Evolutionary conservation across 2,888 invertebrate genomes (phyloP).

Genomic region (Leucoptera coffeella): DNA sequence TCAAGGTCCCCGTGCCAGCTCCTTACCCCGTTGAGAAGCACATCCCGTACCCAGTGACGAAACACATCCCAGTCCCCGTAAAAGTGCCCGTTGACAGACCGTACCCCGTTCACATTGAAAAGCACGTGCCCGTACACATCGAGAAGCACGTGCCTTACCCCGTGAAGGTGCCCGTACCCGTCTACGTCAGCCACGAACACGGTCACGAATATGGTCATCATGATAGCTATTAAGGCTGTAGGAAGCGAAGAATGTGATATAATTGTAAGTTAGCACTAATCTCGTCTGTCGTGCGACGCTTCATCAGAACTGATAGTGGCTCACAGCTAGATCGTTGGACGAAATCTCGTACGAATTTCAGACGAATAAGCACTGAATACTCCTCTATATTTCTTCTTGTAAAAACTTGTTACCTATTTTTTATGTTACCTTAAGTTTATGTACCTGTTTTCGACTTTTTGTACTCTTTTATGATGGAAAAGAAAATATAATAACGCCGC

Average conservation of each 20-base stretch:
- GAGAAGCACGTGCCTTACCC: constrained; percentile 59
- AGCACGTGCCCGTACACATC: constrained; percentile 57
- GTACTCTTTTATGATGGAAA: too few relatives aligned
- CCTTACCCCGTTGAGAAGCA: constrained; percentile 58
- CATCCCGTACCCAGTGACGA: constrained; percentile 62
- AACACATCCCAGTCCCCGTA: constrained; percentile 60
- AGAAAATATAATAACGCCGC: too few relatives aligned
- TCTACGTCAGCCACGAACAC: constrained; percentile 37
- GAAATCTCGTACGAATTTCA: constrained; percentile 18
- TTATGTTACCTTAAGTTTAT: constrained; percentile 33
- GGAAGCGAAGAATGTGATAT: constrained; percentile 53
- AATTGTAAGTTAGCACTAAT: constrained; percentile 42
- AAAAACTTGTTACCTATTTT: constrained; percentile 31
- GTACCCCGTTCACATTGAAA: constrained; percentile 61
- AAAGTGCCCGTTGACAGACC: constrained; percentile 58
- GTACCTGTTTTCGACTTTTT: constrained; percentile 53
- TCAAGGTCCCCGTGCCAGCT: constrained; percentile 62
- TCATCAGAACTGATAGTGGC: constrained; percentile 25
- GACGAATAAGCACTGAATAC: constrained; percentile 33
- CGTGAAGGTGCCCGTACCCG: constrained; percentile 56
- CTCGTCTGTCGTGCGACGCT: constrained; percentile 21
- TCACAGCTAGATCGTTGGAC: constrained; percentile 14
- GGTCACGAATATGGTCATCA: constrained; percentile 47
- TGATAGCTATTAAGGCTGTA: constrained; percentile 50
- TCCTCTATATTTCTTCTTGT: constrained; percentile 22